These are phyloP conservation scores for Herpetotheres cachinnans DNA, from an alignment of 2,113 vertebrate genomes.

Conservation along the genomic window DNA sequence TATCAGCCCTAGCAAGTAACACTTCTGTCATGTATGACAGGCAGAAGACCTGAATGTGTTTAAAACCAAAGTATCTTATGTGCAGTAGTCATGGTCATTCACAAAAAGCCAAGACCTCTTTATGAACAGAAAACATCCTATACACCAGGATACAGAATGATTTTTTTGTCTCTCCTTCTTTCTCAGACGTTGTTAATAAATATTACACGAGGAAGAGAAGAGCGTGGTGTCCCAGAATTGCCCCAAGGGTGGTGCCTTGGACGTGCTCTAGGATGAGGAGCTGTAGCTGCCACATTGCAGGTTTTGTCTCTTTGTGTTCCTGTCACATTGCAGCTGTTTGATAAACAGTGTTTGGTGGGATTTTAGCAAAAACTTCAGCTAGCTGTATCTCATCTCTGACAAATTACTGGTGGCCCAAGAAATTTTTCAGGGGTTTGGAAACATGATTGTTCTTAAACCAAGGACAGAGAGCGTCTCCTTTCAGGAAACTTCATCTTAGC, in stretches of 20 bases:
- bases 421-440: not conserved
- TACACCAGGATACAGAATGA: not conserved
- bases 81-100: not conserved
- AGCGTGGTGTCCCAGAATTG: not conserved
- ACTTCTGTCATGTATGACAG: not conserved
- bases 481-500: not conserved
- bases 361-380: not conserved
- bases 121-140: not conserved
- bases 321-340: not conserved
- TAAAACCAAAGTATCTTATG: not conserved
- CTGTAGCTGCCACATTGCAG: not conserved
- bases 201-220: not conserved
- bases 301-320: not conserved
- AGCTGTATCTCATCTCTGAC: not conserved
- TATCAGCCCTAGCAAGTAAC: not conserved
- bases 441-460: not conserved
- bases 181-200: not conserved
- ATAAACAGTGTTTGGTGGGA: not conserved
- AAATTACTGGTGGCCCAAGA: not conserved
- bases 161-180: not conserved
- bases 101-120: not conserved
- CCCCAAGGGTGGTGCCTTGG: rapidly evolving
- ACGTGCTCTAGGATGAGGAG: not conserved
- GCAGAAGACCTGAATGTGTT: not conserved
- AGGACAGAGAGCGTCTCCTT: not conserved